These are phyloP conservation scores for Blastobasis adustella DNA, from an alignment of 2,888 invertebrate species.

Conservation along the genomic window DNA sequence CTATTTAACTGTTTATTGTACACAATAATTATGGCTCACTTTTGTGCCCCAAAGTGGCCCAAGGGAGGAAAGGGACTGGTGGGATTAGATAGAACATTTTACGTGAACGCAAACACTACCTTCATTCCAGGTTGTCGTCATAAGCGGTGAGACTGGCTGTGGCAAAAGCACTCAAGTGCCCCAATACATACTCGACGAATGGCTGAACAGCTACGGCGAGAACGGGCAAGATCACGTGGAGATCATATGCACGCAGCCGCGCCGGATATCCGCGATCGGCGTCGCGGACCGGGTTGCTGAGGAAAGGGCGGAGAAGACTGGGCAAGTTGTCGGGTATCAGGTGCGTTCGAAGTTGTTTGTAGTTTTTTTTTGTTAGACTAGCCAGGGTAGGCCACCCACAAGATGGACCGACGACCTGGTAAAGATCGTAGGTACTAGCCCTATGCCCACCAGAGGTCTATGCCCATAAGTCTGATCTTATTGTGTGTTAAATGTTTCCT, in stretches of 20 bases:
- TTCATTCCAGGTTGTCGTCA: conserved; percentile 75
- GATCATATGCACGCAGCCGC: conserved; percentile 94
- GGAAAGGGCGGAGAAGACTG: conserved; percentile 87
- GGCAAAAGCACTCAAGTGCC: conserved; percentile 94
- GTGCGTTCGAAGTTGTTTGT: conserved; percentile 45
- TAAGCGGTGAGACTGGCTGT: conserved; percentile 90
- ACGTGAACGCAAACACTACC: not conserved
- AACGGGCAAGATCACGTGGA: conserved; percentile 79
- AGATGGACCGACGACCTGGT: too few relatives aligned
- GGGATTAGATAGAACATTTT: too few relatives aligned
- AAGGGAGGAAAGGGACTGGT: too few relatives aligned
- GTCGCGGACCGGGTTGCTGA: conserved; percentile 93
- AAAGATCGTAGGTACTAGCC: too few relatives aligned
- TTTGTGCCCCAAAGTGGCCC: too few relatives aligned
- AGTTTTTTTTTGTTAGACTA: conserved; percentile 24
- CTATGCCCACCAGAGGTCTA: too few relatives aligned
- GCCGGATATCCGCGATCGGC: conserved; percentile 92
- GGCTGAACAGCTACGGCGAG: conserved; percentile 77
- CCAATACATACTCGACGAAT: conserved; percentile 93
- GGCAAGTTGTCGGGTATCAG: conserved; percentile 84
- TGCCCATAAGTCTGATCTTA: too few relatives aligned
- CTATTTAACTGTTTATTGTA: too few relatives aligned
- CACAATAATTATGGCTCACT: too few relatives aligned
- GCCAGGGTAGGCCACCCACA: too few relatives aligned
- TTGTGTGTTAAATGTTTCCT: too few relatives aligned